phyloP scores from a whole-genome alignment of 2,797 vertebrate species.

The Coregonus sp. region DNA sequence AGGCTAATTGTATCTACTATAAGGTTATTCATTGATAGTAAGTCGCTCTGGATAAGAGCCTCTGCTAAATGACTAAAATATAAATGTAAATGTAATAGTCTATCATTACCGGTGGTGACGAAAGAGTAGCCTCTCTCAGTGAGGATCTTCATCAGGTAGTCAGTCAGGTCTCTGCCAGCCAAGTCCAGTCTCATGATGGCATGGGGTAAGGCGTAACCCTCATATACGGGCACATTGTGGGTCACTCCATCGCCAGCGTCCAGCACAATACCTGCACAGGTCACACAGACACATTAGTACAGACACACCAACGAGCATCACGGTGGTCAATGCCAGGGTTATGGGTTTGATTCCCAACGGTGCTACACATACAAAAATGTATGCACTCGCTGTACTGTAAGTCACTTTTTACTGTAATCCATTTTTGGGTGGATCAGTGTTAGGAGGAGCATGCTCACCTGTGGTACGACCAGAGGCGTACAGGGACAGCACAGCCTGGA shows the following conservation, averaged over 20 bases:
- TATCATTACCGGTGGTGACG: constrained; percentile 63
- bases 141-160: constrained; percentile 73
- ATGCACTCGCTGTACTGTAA: background rate
- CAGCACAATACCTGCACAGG: constrained; percentile 47
- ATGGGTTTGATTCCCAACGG: background rate
- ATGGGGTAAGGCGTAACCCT: constrained; percentile 60
- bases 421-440: too few species aligned
- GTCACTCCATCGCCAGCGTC: constrained; percentile 58
- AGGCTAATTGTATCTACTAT: too few species aligned
- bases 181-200: constrained; percentile 63
- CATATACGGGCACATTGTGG: constrained; percentile 60
- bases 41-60: too few species aligned
- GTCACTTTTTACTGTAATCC: background rate
- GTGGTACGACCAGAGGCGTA: constrained; percentile 90
- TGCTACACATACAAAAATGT: background rate
- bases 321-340: background rate
- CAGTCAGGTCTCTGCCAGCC: constrained; percentile 59
- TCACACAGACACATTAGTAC: background rate
- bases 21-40: background rate
- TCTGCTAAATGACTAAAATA: too few species aligned
- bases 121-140: constrained; percentile 72
- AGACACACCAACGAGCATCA: background rate
- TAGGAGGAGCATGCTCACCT: constrained; percentile 67
- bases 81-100: background rate
- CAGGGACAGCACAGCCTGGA: constrained; percentile 88